Evolutionary conservation across 1,140 invertebrate genomes (phyloP).

Genomic region (Samia ricini): DNA sequence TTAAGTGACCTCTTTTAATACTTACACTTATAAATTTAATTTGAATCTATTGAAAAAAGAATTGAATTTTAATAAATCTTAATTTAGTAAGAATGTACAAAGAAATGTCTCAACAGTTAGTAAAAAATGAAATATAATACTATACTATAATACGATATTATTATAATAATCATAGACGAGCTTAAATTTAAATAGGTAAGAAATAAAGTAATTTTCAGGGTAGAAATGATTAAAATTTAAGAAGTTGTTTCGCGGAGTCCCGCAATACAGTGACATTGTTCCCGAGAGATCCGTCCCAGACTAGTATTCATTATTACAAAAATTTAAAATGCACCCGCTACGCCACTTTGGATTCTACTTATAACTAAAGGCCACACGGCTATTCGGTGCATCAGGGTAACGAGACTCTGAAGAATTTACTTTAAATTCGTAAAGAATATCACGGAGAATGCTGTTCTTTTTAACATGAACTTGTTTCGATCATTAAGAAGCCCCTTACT

Average conservation of each 20-base stretch:
- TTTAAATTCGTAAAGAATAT: background rate
- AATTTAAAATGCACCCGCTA: conserved; percentile 15
- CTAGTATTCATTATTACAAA: conserved; percentile 14
- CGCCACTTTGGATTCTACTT: background rate
- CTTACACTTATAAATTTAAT: too few relatives aligned
- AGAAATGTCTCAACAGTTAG: too few relatives aligned
- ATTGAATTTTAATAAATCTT: too few relatives aligned
- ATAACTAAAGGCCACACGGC: background rate
- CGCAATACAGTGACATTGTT: background rate
- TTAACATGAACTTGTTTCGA: too few relatives aligned
- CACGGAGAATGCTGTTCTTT: background rate
- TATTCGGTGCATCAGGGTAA: background rate
- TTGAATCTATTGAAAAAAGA: too few relatives aligned
- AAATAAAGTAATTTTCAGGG: conserved; percentile 7
- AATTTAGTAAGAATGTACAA: too few relatives aligned
- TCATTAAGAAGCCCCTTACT: too few relatives aligned
- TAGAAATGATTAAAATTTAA: conserved; percentile 16
- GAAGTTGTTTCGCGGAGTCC: conserved; percentile 6
- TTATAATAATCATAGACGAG: too few relatives aligned
- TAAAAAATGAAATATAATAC: too few relatives aligned
- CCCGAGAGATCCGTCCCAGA: background rate
- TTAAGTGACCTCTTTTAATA: too few relatives aligned
- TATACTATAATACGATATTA: too few relatives aligned
- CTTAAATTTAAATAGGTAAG: background rate
- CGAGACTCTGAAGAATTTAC: background rate